A percentile compares a stretch with the other conserved stretches of the same genome.
Conservation (phyloP, 2,797 vertebrate species). For the Poeciliopsis infans region DNA sequence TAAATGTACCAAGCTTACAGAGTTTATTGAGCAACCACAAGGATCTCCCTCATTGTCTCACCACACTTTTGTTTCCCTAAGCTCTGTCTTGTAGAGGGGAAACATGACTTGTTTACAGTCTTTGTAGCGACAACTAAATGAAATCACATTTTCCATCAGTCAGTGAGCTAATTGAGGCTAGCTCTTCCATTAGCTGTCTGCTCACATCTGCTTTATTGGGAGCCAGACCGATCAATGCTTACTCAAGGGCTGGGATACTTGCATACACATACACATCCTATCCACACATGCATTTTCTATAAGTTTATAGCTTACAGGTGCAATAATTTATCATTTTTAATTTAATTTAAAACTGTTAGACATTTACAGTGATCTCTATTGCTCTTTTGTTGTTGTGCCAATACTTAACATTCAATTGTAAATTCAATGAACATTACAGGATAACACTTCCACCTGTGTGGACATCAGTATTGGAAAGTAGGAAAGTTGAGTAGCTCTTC, state of each 20-base stretch:
- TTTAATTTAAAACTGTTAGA: slow-evolving; percentile 1
- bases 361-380: slow-evolving; percentile 19
- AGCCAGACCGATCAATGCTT: slow-evolving; percentile 67
- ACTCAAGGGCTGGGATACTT: slow-evolving; percentile 43
- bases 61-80: slow-evolving; percentile 19
- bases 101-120: slow-evolving; percentile 73
- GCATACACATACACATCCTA: neutral
- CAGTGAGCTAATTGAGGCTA: slow-evolving; percentile 73
- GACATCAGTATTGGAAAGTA: slow-evolving; percentile 52
- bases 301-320: slow-evolving; percentile 33
- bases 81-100: slow-evolving; percentile 41
- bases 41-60: slow-evolving; percentile 8
- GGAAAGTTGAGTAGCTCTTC: slow-evolving; percentile 57
- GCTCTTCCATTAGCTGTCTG: slow-evolving; percentile 71
- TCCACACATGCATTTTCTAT: slow-evolving; percentile 6
- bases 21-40: slow-evolving; percentile 21
- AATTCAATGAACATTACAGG: slow-evolving; percentile 12
- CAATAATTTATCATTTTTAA: slow-evolving; percentile 22
- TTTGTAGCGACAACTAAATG: slow-evolving; percentile 62
- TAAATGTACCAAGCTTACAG: slow-evolving; percentile 52
- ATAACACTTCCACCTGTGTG: slow-evolving; percentile 41
- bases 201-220: slow-evolving; percentile 69
- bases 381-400: neutral
- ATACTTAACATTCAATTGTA: slow-evolving; percentile 14
- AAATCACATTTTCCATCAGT: slow-evolving; percentile 76